Conservation (phyloP, 2,888 invertebrate genomes). For the Pristionchus entomophagus region DNA sequence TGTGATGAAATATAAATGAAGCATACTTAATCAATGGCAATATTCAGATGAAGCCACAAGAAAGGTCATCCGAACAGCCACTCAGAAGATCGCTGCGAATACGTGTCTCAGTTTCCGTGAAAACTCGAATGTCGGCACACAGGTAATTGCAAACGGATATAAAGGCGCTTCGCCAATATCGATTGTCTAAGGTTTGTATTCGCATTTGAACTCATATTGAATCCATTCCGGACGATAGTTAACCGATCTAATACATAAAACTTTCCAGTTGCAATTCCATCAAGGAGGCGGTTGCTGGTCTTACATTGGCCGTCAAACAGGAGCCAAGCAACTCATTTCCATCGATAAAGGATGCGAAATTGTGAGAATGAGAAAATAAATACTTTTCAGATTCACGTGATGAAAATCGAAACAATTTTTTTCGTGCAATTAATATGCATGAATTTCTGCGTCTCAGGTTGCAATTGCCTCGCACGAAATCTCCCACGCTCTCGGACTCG, state of each 20-base stretch:
- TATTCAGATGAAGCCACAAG: background rate
- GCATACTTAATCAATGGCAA: too few relatives aligned
- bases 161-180: too few relatives aligned
- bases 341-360: background rate
- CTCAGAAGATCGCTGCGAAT: background rate
- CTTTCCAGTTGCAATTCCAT: constrained; percentile 16
- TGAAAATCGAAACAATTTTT: too few relatives aligned
- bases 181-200: too few relatives aligned
- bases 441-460: too few relatives aligned
- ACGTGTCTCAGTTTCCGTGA: background rate
- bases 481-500: background rate
- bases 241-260: too few relatives aligned
- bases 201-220: too few relatives aligned
- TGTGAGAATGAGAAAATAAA: background rate
- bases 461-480: background rate
- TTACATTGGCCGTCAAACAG: background rate
- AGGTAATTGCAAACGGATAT: too few relatives aligned
- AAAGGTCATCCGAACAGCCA: background rate
- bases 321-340: background rate
- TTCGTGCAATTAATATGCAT: too few relatives aligned
- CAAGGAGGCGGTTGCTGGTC: too few relatives aligned
- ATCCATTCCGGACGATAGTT: too few relatives aligned
- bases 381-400: background rate
- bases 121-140: background rate
- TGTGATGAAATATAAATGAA: background rate